Base-by-base conservation (phyloP, 2,797 vertebrate species). In the Chelonia mydas region DNA sequence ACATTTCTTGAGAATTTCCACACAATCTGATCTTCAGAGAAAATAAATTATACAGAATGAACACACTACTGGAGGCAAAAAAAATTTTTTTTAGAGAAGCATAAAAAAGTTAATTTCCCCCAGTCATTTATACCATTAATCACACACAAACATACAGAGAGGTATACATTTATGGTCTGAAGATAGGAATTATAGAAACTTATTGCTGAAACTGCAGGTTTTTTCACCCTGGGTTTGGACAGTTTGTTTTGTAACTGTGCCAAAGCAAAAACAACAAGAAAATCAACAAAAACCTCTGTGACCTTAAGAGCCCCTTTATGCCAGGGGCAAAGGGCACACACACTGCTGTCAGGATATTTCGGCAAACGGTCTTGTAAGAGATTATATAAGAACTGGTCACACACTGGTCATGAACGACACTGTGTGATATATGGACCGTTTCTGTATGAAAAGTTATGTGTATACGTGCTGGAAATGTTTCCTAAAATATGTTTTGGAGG, bases 1-100 rank as follows among this genome's bases (percentile, higher is more conserved):
- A 96, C 99, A 99, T 97, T 99, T 99, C 85, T 99, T 99, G 94
- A 99, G 98, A 98, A 99, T 99, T 96, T 99, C 99, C 94, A 99
- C 98, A 96, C 99, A 99, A 95, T 99, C 99, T 81, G 99, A 99
- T 97, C 99, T 99, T 98, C 88, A 97, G 88, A 96, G 92, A 96
- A 81, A 97, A 94, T 25, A 96, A 89, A 84, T 88, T 21, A 95
- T 31, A 92, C 16, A 90, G 50, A 91, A 89, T 12, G 79, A 83
- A 27, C 87, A 82, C 10, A 50, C 2, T 51, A 87, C 50, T 93
- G 53, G 21, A 81, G 83, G 57, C 68, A 37, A 77, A 77, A 90
- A 92, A 88, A 19, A 1, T 25, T 15, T 45, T 4, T 85, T 77
- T 3, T 1, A 72, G 51, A 59, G 25, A 72, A n/a, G 13, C 45